Evolutionary conservation across 2,888 invertebrate genomes (phyloP).

Genomic region (Cheilosia vernalis): DNA sequence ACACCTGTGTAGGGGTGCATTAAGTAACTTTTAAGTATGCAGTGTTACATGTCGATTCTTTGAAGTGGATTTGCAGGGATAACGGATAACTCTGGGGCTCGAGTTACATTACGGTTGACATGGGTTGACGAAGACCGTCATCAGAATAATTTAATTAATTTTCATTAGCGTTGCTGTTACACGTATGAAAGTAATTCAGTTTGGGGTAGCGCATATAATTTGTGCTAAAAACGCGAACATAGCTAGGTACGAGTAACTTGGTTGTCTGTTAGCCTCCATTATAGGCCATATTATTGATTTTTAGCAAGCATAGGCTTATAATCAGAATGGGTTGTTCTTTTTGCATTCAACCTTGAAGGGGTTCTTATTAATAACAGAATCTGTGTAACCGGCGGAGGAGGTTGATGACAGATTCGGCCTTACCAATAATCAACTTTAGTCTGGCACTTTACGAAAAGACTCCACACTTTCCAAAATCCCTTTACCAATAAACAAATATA

Average conservation of each 20-base stretch:
- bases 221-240: conserved; percentile 7
- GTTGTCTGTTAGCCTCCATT: not conserved
- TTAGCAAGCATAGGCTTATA: conserved; percentile 24
- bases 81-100: conserved; percentile 5
- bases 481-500: too few relatives aligned
- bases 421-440: too few relatives aligned
- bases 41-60: not conserved
- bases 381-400: too few relatives aligned
- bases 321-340: conserved; percentile 6
- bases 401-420: too few relatives aligned
- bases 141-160: conserved; percentile 51
- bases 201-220: conserved; percentile 9
- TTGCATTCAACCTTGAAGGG: conserved; percentile 5
- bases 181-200: conserved; percentile 41
- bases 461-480: too few relatives aligned
- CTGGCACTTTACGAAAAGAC: too few relatives aligned
- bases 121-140: conserved; percentile 50
- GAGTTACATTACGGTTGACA: conserved; percentile 50
- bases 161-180: conserved; percentile 35
- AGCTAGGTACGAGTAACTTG: conserved; percentile 15
- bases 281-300: conserved; percentile 21
- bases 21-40: conserved; percentile 17
- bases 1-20: not conserved
- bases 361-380: not conserved
- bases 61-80: conserved; percentile 36